These are phyloP conservation scores for Drosophila gaucha DNA, from an alignment of 2,888 invertebrate genomes.

Conservation along the genomic window DNA sequence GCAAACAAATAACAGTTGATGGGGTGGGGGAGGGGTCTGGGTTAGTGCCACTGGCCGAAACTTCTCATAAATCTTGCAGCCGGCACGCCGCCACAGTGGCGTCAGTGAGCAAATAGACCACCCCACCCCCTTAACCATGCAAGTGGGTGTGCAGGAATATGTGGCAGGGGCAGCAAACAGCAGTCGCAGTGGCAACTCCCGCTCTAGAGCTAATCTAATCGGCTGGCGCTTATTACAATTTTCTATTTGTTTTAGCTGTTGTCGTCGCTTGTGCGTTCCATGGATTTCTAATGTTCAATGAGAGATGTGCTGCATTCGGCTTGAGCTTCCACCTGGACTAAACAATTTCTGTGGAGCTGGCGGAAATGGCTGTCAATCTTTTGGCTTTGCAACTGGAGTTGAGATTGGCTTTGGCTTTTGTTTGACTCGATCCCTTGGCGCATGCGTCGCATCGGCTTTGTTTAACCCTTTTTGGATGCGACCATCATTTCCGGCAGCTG, in stretches of 20 bases:
- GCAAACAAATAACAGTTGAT: constrained; percentile 56
- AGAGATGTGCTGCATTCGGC: background rate
- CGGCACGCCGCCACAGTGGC: constrained; percentile 82
- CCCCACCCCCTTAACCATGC: constrained; percentile 8
- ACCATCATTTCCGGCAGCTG: constrained; percentile 77
- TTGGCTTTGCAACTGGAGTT: constrained; percentile 16
- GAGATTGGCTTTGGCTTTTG: constrained; percentile 17
- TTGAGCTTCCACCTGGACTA: constrained; percentile 26
- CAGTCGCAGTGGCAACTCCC: constrained; percentile 19
- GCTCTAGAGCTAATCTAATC: constrained; percentile 66
- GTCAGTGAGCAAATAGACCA: constrained; percentile 79
- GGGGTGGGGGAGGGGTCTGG: background rate
- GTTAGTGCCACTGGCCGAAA: constrained; percentile 20
- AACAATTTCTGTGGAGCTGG: constrained; percentile 1
- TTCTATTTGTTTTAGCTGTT: constrained; percentile 62
- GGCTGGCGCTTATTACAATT: constrained; percentile 76
- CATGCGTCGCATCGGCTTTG: constrained; percentile 41
- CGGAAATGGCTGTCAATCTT: constrained; percentile 70
- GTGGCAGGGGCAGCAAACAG: constrained; percentile 5
- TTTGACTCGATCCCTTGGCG: constrained; percentile 51
- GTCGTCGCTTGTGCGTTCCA: constrained; percentile 27
- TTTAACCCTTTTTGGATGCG: constrained; percentile 46
- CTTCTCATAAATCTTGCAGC: constrained; percentile 81
- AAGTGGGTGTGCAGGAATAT: constrained; percentile 29
- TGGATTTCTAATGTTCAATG: constrained; percentile 53